Evolutionary conservation across 2,113 vertebrate genomes (phyloP).

Genomic region (Gymnorhina tibicen): DNA sequence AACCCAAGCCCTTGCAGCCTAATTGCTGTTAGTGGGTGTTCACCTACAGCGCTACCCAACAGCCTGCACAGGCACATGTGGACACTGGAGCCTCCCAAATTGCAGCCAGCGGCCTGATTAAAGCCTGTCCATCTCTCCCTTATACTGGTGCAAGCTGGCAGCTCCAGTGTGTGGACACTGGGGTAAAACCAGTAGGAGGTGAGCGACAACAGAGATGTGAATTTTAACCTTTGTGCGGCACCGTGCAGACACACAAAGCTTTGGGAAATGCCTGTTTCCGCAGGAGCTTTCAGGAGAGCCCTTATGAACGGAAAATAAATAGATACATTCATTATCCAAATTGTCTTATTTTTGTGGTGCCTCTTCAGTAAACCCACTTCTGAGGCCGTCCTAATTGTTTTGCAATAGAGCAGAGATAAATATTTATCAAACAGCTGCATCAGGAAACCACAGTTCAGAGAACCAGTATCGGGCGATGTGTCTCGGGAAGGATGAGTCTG

Average conservation of each 20-base stretch:
- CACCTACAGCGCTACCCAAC: background rate
- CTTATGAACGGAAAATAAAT: conserved; percentile 21
- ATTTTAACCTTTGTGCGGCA: background rate
- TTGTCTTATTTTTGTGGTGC: conserved; percentile 40
- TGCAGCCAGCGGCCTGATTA: background rate
- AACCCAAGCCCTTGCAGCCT: background rate
- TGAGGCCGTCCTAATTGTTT: conserved; percentile 42
- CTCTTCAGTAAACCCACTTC: conserved; percentile 59
- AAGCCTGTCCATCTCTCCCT: background rate
- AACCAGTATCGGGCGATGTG: background rate
- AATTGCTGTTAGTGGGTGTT: background rate
- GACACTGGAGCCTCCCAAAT: background rate
- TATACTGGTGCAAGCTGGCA: background rate
- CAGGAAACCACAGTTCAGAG: conserved; percentile 58
- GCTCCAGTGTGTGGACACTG: background rate
- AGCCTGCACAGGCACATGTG: accelerated
- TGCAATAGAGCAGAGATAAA: conserved; percentile 55
- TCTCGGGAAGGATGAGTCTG: conserved; percentile 47
- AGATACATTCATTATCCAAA: conserved; percentile 26
- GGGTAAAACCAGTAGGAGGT: background rate
- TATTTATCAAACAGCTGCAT: conserved; percentile 59
- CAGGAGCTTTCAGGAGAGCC: conserved; percentile 17
- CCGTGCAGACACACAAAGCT: accelerated
- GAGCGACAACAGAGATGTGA: background rate
- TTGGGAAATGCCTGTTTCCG: background rate